Percentiles rank a stretch among this genome's conserved stretches.
phyloP scores from a whole-genome alignment of 1,140 invertebrate genomes.

The Achatina immaculata region DNA sequence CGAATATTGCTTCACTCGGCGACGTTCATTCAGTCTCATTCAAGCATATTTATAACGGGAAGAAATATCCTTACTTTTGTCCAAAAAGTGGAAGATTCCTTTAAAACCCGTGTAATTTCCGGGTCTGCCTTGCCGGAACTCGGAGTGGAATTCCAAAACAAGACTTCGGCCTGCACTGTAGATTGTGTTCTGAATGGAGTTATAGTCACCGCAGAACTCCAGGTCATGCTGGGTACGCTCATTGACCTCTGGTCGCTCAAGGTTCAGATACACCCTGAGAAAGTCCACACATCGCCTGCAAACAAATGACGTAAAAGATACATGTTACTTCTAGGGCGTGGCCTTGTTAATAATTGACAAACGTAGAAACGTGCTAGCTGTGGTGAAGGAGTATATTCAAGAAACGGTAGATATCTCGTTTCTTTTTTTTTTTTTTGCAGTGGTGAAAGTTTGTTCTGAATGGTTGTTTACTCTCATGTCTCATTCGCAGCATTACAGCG shows the following conservation, averaged over 20 bases:
- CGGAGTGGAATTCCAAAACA: constrained; percentile 85
- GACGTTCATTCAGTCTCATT: too few relatives aligned
- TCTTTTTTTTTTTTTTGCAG: too few relatives aligned
- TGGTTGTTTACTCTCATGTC: too few relatives aligned
- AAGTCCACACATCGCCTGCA: constrained; percentile 83
- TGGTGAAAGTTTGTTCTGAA: too few relatives aligned
- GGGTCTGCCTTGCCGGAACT: constrained; percentile 68
- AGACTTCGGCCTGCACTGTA: constrained; percentile 86
- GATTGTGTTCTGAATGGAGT: constrained; percentile 76
- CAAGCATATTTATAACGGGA: too few relatives aligned
- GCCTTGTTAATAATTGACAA: too few relatives aligned
- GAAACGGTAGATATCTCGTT: too few relatives aligned
- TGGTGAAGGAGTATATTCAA: too few relatives aligned
- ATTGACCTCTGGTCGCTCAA: constrained; percentile 79
- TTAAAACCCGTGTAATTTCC: constrained; percentile 82
- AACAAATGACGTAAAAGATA: neutral
- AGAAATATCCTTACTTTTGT: constrained; percentile 79
- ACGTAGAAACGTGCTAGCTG: too few relatives aligned
- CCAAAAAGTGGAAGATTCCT: constrained; percentile 85
- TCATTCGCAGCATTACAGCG: too few relatives aligned
- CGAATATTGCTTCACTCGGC: too few relatives aligned
- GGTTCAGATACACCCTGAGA: constrained; percentile 84
- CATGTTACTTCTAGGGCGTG: too few relatives aligned
- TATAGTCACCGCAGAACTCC: constrained; percentile 80
- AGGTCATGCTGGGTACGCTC: constrained; percentile 84